phyloP scores from a whole-genome alignment of 2,113 vertebrate genomes.

The Platysternon megacephalum region DNA sequence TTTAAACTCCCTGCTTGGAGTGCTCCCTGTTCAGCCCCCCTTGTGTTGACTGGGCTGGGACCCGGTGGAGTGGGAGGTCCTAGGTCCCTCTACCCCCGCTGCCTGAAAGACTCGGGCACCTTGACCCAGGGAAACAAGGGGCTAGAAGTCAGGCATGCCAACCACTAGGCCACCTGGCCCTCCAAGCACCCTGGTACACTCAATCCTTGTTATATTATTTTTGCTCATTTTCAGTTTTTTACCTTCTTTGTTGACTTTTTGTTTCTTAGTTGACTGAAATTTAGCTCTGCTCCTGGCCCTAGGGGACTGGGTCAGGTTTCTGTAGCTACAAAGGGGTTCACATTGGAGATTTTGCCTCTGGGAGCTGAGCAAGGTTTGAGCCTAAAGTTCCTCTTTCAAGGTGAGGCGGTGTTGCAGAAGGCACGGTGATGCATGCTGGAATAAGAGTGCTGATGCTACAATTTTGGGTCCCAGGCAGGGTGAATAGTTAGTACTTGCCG shows the following conservation, averaged over 20 bases:
- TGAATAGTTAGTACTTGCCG: neutral
- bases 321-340: neutral
- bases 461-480: accelerated
- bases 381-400: neutral
- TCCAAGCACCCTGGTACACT: neutral
- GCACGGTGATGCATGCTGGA: neutral
- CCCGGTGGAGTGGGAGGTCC: neutral
- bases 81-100: neutral
- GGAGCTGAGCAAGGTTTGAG: neutral
- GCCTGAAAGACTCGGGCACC: neutral
- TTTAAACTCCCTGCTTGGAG: neutral
- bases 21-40: neutral
- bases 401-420: neutral
- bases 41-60: neutral
- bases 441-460: neutral
- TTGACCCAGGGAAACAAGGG: neutral
- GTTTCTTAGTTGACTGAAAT: neutral
- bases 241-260: accelerated
- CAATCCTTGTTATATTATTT: accelerated
- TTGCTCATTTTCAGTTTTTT: accelerated
- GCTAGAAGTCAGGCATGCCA: neutral
- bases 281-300: neutral
- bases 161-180: no score
- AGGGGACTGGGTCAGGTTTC: neutral
- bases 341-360: neutral